Percentiles rank a stretch among this genome's conserved stretches.
Evolutionary conservation across 2,888 invertebrate genomes (phyloP).

Genomic region (Stenchaetothrips biformis): DNA sequence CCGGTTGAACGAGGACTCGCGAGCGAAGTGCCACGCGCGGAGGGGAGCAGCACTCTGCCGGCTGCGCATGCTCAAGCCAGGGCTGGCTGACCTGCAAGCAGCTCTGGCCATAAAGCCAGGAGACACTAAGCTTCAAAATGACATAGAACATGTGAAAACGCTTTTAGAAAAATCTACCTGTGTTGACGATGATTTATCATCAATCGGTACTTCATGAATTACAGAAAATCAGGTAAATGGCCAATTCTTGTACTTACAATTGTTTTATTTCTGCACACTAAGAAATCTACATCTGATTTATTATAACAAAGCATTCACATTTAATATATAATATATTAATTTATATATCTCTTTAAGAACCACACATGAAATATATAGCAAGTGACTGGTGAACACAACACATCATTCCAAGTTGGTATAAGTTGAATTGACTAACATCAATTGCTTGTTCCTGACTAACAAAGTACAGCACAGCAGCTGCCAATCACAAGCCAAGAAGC

Average conservation of each 20-base stretch:
- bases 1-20: constrained; percentile 61
- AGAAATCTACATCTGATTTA: background rate
- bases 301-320: constrained; percentile 2
- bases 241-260: background rate
- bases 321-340: background rate
- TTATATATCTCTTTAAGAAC: constrained; percentile 11
- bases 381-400: background rate
- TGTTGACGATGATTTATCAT: background rate
- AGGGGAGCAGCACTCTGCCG: constrained; percentile 69
- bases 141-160: background rate
- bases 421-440: background rate
- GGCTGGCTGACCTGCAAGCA: constrained; percentile 67
- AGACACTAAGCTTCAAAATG: background rate
- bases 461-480: background rate
- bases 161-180: background rate
- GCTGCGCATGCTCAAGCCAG: constrained; percentile 63
- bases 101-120: constrained; percentile 48
- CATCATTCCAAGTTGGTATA: background rate
- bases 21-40: constrained; percentile 68
- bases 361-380: background rate
- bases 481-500: no score
- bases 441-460: background rate
- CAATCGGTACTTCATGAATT: background rate
- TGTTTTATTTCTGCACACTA: constrained; percentile 16
- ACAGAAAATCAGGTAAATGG: background rate